Percentiles rank a stretch among this genome's conserved stretches.
phyloP scores from a whole-genome alignment of 2,888 invertebrate genomes.

The Pristionchus maxplancki region DNA sequence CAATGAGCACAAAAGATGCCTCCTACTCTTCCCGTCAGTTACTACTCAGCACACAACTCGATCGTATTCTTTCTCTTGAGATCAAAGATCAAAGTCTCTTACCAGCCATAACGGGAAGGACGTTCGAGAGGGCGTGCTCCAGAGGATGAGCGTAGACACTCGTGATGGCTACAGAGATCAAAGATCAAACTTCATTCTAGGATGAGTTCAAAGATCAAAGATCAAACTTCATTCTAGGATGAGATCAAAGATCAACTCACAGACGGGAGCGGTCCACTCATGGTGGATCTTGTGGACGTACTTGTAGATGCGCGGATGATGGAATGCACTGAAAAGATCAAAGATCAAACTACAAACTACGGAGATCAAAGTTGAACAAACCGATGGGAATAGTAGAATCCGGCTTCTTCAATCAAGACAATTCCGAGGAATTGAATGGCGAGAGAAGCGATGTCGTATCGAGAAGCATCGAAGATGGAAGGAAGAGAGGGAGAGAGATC shows the following conservation, averaged over 20 bases:
- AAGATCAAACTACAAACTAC: not conserved
- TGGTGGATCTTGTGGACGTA: constrained; percentile 90
- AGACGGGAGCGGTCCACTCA: constrained; percentile 91
- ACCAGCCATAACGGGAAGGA: constrained; percentile 85
- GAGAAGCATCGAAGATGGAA: constrained; percentile 80
- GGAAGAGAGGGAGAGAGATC: constrained; percentile 84
- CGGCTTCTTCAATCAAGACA: constrained; percentile 87
- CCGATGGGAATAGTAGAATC: constrained; percentile 90
- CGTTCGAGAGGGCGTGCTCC: constrained; percentile 82
- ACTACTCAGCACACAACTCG: not conserved
- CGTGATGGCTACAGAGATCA: constrained; percentile 62
- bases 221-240: not conserved
- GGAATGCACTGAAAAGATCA: constrained; percentile 83
- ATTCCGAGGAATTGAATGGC: constrained; percentile 78
- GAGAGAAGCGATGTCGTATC: constrained; percentile 79
- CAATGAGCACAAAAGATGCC: not conserved
- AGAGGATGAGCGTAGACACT: constrained; percentile 69
- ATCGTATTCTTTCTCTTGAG: not conserved
- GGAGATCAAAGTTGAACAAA: constrained; percentile 69
- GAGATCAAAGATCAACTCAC: constrained; percentile 76
- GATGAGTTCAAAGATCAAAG: constrained; percentile 23
- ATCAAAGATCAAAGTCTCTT: constrained; percentile 25
- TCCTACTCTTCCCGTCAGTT: not conserved
- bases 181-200: not conserved
- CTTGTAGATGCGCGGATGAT: constrained; percentile 86